Evolutionary conservation across 23 tunicate genomes (phyloP).

Genomic region (Ascidia mentula): DNA sequence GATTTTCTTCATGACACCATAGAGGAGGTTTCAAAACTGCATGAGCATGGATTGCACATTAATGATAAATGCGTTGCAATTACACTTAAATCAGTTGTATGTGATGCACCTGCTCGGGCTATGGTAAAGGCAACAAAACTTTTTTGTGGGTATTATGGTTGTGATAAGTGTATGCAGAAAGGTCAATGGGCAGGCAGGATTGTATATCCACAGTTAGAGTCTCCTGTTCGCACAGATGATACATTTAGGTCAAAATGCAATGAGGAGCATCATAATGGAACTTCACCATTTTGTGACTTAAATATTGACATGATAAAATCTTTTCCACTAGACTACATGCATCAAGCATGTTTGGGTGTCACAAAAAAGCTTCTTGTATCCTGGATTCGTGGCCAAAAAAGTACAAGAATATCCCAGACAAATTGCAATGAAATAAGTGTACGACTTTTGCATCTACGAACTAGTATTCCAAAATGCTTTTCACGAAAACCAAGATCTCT

Average conservation of each 20-base stretch:
- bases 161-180: constrained; percentile 43
- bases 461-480: constrained; percentile 34
- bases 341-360: constrained; percentile 47
- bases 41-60: constrained; percentile 7
- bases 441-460: not conserved
- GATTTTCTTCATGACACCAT: no score
- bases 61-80: not conserved
- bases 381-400: constrained; percentile 39
- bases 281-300: constrained; percentile 29
- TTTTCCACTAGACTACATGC: constrained; percentile 41
- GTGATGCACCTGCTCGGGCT: constrained; percentile 63
- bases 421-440: not conserved
- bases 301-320: constrained; percentile 27
- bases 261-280: constrained; percentile 37
- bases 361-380: constrained; percentile 28
- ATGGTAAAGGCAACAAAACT: constrained; percentile 40
- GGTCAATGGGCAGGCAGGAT: constrained; percentile 34
- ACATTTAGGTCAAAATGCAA: not conserved
- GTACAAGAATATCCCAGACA: not conserved
- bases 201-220: not conserved
- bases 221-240: constrained; percentile 17
- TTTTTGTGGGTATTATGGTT: constrained; percentile 39
- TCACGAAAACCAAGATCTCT: constrained; percentile 34
- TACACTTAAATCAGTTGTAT: constrained; percentile 19
- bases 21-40: constrained; percentile 20